These are phyloP conservation scores for Osmoderma eremita DNA, from an alignment of 2,888 invertebrate species.

Conservation along the genomic window DNA sequence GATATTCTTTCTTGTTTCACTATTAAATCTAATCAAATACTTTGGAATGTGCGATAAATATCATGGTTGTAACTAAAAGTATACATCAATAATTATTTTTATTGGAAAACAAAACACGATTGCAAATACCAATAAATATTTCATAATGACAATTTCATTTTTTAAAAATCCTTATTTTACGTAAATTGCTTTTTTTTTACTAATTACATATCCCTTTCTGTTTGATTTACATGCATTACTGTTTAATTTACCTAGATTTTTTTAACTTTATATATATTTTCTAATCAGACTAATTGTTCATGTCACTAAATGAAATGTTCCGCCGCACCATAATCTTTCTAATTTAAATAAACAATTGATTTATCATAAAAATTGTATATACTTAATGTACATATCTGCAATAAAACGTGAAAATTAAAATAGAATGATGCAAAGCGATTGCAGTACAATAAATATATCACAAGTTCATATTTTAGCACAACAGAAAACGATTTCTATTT, in stretches of 20 bases:
- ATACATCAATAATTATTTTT: not conserved
- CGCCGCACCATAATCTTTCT: slow-evolving; percentile 13
- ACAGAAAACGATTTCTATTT: not conserved
- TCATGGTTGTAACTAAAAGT: not conserved
- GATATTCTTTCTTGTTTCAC: not conserved
- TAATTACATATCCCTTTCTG: not conserved
- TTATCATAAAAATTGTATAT: not conserved
- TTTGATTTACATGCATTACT: slow-evolving; percentile 21
- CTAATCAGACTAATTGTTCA: slow-evolving; percentile 2
- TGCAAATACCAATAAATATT: not conserved
- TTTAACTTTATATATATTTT: not conserved
- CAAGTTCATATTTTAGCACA: slow-evolving; percentile 14
- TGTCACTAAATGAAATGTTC: slow-evolving; percentile 12
- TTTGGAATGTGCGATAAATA: not conserved
- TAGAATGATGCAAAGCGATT: not conserved
- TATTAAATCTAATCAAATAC: not conserved
- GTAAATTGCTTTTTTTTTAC: too few species aligned
- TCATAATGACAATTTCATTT: not conserved
- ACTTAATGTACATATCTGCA: not conserved
- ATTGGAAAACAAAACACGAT: not conserved
- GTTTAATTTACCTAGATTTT: not conserved
- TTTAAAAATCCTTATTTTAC: too few species aligned
- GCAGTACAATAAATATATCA: slow-evolving; percentile 27
- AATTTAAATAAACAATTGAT: not conserved
- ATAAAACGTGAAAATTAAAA: not conserved